Evolutionary conservation across 2,113 vertebrate genomes (phyloP), one percentile per base, ranked within the genome.

Genomic region (Hippocampus barbouri): DNA sequence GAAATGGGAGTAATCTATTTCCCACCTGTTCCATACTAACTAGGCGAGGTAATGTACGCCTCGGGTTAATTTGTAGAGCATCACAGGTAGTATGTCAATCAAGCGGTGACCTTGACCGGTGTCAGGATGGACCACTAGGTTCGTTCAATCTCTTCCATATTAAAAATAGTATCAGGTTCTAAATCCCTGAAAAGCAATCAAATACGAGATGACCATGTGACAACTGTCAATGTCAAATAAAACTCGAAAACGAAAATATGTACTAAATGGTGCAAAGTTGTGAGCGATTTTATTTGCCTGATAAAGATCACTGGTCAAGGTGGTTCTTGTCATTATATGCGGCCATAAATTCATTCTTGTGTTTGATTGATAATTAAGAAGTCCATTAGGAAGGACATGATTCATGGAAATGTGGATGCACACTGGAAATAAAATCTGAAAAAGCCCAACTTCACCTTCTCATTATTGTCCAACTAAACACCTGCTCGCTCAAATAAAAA

Each of bases 1-100:
- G 71, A 68, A 71, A 83, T 72, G 73, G 34, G 85, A 84, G 82
- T 77, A 84, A 79, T 87, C 71, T 82, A 73, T 75, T 70, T 66
- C 68, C 59, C 76, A 80, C 72, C 77, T 79, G 74, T 79, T 80
- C 74, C 75, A 70, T 76, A 69, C 73, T 65, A 85, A 82, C 75
- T 54, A 72, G 74, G 57, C 69, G 75, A 77, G 60, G 67, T 30
- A 43, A 41, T 56, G 62, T 60, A 69, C 70, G 49, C 67, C 70
- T 69, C 56, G 63, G 61, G 60, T 69, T 77, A 69, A 72, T 70
- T 34, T 78, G 63, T 70, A 69, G 64, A 72, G 75, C 74, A 71
- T 65, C 65, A 57, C 54, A 45, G 61, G 69, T 69, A 53, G 25
- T 9, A n/a, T 80, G 69, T 47, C 71, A 79, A 68, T 72, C 68